Percentiles rank a stretch among this genome's conserved stretches.
These are phyloP conservation scores for Perizoma affinitatum DNA, from an alignment of 2,888 invertebrate species.

Conservation along the genomic window DNA sequence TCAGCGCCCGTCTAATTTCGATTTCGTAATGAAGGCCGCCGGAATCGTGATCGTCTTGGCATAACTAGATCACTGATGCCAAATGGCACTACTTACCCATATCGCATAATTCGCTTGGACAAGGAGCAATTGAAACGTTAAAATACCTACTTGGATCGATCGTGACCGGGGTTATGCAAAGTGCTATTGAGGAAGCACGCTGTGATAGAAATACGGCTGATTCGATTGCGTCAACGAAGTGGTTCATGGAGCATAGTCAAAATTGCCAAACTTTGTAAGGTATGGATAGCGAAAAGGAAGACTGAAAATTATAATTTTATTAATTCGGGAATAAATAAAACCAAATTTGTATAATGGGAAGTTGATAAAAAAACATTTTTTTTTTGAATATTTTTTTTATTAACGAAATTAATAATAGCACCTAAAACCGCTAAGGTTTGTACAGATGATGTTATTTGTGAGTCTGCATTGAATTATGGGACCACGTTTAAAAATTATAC, in stretches of 20 bases:
- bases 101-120: conserved; percentile 64
- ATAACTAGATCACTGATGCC: conserved; percentile 69
- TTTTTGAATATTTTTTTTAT: too few relatives aligned
- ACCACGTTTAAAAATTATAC: too few relatives aligned
- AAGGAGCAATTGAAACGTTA: conserved; percentile 68
- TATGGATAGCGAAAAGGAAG: too few relatives aligned
- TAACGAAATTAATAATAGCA: too few relatives aligned
- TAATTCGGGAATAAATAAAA: too few relatives aligned
- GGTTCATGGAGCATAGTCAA: conserved; percentile 13
- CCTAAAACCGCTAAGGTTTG: too few relatives aligned
- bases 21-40: conserved; percentile 73
- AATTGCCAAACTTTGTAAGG: neutral
- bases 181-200: conserved; percentile 60
- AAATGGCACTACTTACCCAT: conserved; percentile 66
- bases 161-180: conserved; percentile 78
- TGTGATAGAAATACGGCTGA: conserved; percentile 48
- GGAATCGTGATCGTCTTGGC: conserved; percentile 57
- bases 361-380: too few relatives aligned
- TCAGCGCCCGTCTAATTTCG: conserved; percentile 56
- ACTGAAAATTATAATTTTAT: too few relatives aligned
- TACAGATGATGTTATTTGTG: too few relatives aligned
- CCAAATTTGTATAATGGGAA: too few relatives aligned
- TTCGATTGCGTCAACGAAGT: conserved; percentile 10
- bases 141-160: conserved; percentile 47
- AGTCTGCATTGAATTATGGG: too few relatives aligned